Conservation (phyloP, 1,140 invertebrate genomes). For the Diachasma alloeum region DNA sequence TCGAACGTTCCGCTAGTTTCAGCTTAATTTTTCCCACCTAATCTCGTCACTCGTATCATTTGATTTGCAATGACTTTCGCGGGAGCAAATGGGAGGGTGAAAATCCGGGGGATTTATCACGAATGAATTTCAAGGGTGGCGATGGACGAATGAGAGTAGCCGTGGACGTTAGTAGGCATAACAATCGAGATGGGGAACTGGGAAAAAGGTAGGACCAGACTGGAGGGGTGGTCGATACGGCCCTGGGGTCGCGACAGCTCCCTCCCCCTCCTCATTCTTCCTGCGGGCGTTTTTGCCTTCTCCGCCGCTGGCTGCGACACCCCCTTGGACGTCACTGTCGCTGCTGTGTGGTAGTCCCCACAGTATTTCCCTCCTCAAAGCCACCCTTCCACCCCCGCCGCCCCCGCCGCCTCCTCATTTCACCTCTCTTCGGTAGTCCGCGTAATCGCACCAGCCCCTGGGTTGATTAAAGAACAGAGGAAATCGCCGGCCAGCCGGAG, state of each 20-base stretch:
- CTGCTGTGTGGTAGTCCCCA: constrained; percentile 28
- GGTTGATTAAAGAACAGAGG: constrained; percentile 63
- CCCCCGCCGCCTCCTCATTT: constrained; percentile 13
- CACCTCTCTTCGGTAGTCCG: constrained; percentile 45
- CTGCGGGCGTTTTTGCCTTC: constrained; percentile 60
- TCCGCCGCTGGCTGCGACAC: constrained; percentile 43
- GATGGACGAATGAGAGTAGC: background rate
- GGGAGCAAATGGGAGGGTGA: background rate
- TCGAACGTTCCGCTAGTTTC: too few relatives aligned
- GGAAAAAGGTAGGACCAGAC: constrained; percentile 28
- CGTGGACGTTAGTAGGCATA: background rate
- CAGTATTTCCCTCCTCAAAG: background rate
- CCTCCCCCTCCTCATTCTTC: constrained; percentile 48
- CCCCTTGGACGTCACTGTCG: constrained; percentile 35
- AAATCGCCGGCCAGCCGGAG: constrained; percentile 33
- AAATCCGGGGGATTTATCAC: background rate
- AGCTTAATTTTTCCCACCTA: background rate
- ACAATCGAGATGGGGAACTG: constrained; percentile 31
- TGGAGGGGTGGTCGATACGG: constrained; percentile 59
- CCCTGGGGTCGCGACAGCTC: constrained; percentile 57
- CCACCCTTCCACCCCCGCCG: constrained; percentile 7
- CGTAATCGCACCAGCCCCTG: constrained; percentile 57
- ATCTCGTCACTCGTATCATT: background rate
- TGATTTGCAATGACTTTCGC: background rate
- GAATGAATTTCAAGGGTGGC: background rate